Evolutionary conservation across 64 coral and sea anemone genomes (phyloP).

Genomic region (Actinia tenebrosa): DNA sequence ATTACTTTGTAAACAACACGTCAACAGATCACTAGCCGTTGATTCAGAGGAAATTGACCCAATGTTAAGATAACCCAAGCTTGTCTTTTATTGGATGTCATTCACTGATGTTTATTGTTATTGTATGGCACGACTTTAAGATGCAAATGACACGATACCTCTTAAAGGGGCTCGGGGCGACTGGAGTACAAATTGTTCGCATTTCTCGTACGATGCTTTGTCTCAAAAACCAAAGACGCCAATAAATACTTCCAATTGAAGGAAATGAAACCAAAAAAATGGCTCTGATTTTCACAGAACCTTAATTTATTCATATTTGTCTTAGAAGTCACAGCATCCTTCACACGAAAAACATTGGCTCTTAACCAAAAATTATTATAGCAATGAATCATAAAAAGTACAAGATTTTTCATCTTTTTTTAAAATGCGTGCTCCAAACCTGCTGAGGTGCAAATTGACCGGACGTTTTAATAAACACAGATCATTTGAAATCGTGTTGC

Average conservation of each 20-base stretch:
- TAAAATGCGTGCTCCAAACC: neutral
- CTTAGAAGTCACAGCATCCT: no score
- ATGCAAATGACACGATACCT: neutral
- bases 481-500: neutral
- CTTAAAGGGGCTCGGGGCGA: neutral
- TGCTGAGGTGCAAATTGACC: neutral
- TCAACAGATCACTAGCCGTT: conserved; percentile 38
- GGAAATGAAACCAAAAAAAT: neutral
- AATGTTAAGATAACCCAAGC: neutral
- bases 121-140: neutral
- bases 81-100: conserved; percentile 6
- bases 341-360: no score
- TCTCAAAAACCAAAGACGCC: neutral
- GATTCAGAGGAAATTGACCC: conserved; percentile 17
- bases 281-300: no score
- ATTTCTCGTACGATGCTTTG: neutral
- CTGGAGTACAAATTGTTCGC: conserved; percentile 1
- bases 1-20: conserved; percentile 56
- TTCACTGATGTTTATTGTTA: conserved; percentile 1
- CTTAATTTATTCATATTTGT: no score
- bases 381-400: no score
- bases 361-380: no score
- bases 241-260: neutral
- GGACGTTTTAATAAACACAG: neutral
- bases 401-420: neutral